Evolutionary conservation across 2,797 vertebrate species (phyloP).

Genomic region (Manis pentadactyla): DNA sequence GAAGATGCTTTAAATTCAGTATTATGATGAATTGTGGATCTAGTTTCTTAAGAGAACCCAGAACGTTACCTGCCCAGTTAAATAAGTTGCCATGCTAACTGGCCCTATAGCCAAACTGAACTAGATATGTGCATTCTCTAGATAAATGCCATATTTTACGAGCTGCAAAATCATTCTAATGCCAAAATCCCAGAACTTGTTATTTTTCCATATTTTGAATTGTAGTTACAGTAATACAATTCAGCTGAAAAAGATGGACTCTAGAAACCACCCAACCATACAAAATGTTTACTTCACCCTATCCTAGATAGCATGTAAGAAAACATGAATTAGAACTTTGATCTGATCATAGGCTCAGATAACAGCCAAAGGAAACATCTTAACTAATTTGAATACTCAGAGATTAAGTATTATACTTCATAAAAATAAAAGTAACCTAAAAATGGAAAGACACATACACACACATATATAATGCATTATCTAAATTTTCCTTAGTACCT

Average conservation of each 20-base stretch:
- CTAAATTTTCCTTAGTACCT: neutral
- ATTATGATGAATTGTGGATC: neutral
- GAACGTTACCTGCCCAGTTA: neutral
- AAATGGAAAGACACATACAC: neutral
- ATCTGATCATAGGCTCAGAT: neutral
- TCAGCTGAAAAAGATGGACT: neutral
- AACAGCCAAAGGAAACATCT: neutral
- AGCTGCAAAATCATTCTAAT: neutral
- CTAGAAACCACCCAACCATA: neutral
- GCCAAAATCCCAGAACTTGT: neutral
- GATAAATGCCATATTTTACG: neutral
- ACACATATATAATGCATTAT: neutral
- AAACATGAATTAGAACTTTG: neutral
- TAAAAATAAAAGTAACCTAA: neutral
- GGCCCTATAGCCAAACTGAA: neutral
- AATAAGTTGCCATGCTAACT: neutral
- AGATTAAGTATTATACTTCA: neutral
- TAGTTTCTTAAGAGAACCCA: neutral
- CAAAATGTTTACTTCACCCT: neutral
- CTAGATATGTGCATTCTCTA: neutral
- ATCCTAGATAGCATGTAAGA: neutral
- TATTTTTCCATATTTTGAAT: constrained; percentile 20
- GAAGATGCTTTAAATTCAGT: neutral
- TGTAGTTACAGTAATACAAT: neutral
- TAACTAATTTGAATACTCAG: neutral